These are phyloP conservation scores for Chroicocephalus ridibundus DNA, from an alignment of 2,113 vertebrate species.

Conservation along the genomic window DNA sequence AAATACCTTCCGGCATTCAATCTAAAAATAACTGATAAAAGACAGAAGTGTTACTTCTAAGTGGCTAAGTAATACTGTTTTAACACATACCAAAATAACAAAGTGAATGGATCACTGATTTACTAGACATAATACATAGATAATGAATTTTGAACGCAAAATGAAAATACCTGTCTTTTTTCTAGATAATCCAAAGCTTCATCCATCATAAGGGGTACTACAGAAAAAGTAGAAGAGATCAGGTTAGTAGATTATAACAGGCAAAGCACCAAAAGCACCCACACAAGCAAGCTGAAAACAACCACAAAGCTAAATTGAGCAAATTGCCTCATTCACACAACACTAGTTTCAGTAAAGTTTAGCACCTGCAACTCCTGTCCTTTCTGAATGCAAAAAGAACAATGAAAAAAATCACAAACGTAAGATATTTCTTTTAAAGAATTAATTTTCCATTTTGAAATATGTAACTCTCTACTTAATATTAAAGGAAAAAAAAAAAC, in stretches of 20 bases:
- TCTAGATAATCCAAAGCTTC: conserved; percentile 93
- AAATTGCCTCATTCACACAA: background rate
- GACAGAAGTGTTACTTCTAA: background rate
- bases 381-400: background rate
- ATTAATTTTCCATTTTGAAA: background rate
- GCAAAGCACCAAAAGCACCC: background rate
- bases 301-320: background rate
- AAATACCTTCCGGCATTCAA: background rate
- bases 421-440: background rate
- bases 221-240: background rate
- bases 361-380: background rate
- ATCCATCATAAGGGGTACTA: conserved; percentile 96
- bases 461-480: background rate
- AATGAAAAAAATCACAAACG: background rate
- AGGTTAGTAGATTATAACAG: background rate
- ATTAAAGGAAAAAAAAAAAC: background rate
- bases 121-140: background rate
- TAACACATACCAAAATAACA: background rate
- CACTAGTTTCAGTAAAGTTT: background rate
- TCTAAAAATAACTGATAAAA: background rate
- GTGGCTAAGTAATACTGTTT: background rate
- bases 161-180: conserved; percentile 84
- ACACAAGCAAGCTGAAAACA: background rate
- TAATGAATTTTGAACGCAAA: background rate
- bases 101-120: background rate